phyloP scores from a whole-genome alignment of 2,888 invertebrate genomes.

The Cosmorhoe ocellata region DNA sequence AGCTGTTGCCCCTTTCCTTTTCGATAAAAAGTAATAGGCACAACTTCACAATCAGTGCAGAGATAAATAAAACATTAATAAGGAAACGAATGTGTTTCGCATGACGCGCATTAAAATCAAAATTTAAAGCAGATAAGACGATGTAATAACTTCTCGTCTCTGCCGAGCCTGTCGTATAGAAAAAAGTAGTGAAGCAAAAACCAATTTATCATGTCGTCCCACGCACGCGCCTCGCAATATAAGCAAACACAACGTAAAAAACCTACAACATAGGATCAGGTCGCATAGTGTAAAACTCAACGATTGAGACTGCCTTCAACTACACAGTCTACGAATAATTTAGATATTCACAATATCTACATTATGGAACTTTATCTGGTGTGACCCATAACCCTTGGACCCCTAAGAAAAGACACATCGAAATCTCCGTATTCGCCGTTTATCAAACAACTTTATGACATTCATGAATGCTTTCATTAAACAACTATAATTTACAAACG shows the following conservation, averaged over 20 bases:
- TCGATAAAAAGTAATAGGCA: constrained; percentile 54
- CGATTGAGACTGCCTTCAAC: constrained; percentile 71
- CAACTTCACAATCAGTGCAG: constrained; percentile 41
- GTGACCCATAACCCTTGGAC: constrained; percentile 64
- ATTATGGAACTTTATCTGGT: constrained; percentile 79
- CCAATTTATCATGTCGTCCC: constrained; percentile 77
- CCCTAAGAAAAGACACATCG: constrained; percentile 55
- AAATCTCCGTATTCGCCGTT: constrained; percentile 62
- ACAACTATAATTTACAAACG: constrained; percentile 24
- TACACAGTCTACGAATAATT: constrained; percentile 75
- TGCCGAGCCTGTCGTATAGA: constrained; percentile 68
- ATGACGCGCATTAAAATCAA: constrained; percentile 52
- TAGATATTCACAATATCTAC: constrained; percentile 82
- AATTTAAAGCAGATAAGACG: constrained; percentile 50
- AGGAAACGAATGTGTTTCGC: constrained; percentile 42
- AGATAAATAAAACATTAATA: constrained; percentile 41
- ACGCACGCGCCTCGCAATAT: constrained; percentile 71
- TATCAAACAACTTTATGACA: constrained; percentile 42
- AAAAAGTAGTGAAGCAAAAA: constrained; percentile 68
- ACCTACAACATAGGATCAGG: constrained; percentile 63
- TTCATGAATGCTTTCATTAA: constrained; percentile 21
- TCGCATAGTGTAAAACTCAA: constrained; percentile 79
- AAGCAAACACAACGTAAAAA: constrained; percentile 71
- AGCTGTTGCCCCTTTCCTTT: constrained; percentile 61
- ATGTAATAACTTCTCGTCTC: constrained; percentile 66